Conservation (phyloP, 2,113 vertebrate genomes). For the Dunckerocampus dactyliophorus region DNA sequence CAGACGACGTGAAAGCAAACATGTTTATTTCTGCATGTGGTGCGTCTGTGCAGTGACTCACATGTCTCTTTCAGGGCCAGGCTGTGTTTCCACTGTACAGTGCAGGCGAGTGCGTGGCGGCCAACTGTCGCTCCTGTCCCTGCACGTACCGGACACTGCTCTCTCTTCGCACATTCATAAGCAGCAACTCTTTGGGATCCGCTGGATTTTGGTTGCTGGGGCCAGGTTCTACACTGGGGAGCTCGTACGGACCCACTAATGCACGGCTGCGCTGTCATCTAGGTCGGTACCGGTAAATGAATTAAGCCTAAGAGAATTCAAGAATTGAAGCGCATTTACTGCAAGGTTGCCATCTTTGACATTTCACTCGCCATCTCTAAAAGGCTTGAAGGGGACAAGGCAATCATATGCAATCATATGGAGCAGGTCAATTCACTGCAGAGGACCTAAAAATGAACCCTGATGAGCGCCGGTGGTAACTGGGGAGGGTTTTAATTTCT, state of each 20-base stretch:
- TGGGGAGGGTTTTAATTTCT: background rate
- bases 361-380: too few species aligned
- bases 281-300: slow-evolving; percentile 70
- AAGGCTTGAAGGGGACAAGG: too few species aligned
- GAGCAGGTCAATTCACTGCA: too few species aligned
- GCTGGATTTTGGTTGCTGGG: slow-evolving; percentile 81
- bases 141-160: slow-evolving; percentile 78
- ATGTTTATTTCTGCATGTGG: background rate
- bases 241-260: slow-evolving; percentile 82
- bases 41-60: background rate
- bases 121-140: slow-evolving; percentile 81
- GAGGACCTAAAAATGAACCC: too few species aligned
- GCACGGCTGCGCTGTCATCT: slow-evolving; percentile 83
- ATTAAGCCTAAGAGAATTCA: background rate
- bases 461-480: too few species aligned
- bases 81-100: slow-evolving; percentile 81
- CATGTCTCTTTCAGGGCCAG: slow-evolving; percentile 70
- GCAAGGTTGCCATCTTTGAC: background rate
- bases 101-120: slow-evolving; percentile 75
- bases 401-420: too few species aligned
- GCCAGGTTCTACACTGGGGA: slow-evolving; percentile 75
- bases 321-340: background rate
- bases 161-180: slow-evolving; percentile 81
- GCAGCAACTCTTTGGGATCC: slow-evolving; percentile 80
- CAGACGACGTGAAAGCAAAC: background rate